Base-by-base conservation (phyloP, 2,888 invertebrate genomes). In the Rotaria sp. region DNA sequence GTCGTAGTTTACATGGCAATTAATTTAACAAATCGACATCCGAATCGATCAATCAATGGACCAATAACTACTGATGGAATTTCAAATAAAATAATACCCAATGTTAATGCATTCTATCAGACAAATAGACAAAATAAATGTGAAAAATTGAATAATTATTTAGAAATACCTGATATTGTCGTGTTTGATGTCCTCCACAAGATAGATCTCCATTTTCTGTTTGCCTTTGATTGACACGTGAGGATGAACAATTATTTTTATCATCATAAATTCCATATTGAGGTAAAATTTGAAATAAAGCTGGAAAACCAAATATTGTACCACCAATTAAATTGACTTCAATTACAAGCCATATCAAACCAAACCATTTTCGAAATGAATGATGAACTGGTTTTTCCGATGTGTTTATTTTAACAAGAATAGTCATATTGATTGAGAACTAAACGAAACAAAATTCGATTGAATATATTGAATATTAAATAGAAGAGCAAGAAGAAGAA, bases 281-380 rank as follows among this genome's bases (percentile, higher is more conserved):
- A 35, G 67, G 35, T 67, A 67, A 67, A 67, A 67, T 67, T 30
- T 67, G 7, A 67, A 67, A 67, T 35, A 67, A 30, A 67, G 30
- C 67, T 67, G 67, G 35, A 35, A 67, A 67, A 21, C 67, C 67
- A 67, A 67, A 67, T 67, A 67, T 67, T 67, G 67, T 67, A 35
- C 67, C 67, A 67, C 67, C 67, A 67, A 67, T 1, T 35, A 67
- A 67, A 35, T 67, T 67, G 1, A 35, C 67, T 67, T 67, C 67
- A 67, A 67, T 67, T 8, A 67, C 35, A 67, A 67, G 35, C 67
- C 67, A 67, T 67, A 67, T 35, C 0, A 67, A 35, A 55, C 55
- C 55, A 26, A 7, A 55, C 26, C 55, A 55, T 55, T 55, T 55
- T 5, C 55, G 24, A 26, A 24, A 8, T 55, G 8, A 8, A 55